A percentile compares a stretch with the other conserved stretches of the same genome.
Evolutionary conservation across 2,113 vertebrate genomes (phyloP).

Genomic region (Pelvicachromis taeniatus): DNA sequence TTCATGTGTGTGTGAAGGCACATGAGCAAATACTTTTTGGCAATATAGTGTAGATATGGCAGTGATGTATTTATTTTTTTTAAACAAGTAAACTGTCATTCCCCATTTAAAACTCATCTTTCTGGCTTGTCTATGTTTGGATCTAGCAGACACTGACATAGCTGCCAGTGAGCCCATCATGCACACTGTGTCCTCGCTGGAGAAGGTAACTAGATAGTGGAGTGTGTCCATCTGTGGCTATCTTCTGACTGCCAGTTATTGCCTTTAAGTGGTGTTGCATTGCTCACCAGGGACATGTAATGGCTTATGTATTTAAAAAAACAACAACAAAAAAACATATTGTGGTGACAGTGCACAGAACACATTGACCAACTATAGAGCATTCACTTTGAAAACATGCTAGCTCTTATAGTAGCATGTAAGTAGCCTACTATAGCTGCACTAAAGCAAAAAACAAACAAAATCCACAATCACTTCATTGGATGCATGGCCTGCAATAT

Average conservation of each 20-base stretch:
- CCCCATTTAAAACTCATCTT: neutral
- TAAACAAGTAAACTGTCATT: neutral
- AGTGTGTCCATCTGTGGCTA: neutral
- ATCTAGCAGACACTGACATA: neutral
- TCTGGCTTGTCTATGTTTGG: neutral
- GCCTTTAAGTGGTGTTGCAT: neutral
- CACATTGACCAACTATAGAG: neutral
- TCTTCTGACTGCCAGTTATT: neutral
- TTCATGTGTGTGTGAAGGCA: neutral
- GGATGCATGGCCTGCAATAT: neutral
- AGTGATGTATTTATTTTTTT: neutral
- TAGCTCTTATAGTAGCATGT: neutral
- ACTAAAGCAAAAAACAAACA: neutral
- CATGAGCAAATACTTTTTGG: neutral
- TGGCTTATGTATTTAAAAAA: neutral
- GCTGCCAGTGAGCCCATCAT: neutral
- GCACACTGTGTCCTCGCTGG: neutral
- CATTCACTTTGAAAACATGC: neutral
- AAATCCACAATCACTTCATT: neutral
- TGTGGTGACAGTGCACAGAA: neutral
- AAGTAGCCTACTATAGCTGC: no score
- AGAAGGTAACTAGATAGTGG: neutral
- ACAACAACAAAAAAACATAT: neutral
- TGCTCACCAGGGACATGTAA: neutral
- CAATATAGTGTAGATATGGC: neutral